Evolutionary conservation across 2,113 vertebrate genomes (phyloP).

Genomic region (Alosa alosa): DNA sequence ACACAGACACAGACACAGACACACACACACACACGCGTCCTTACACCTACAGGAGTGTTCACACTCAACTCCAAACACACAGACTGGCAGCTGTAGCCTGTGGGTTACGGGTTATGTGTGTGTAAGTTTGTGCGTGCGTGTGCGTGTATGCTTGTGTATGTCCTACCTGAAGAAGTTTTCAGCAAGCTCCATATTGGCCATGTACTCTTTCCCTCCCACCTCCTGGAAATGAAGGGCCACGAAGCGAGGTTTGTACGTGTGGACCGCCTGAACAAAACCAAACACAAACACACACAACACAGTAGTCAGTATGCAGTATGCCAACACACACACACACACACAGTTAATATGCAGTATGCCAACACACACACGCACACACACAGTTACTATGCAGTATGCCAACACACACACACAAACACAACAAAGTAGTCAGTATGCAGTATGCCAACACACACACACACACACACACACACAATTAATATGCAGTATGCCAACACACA

Average conservation of each 20-base stretch:
- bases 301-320: not conserved
- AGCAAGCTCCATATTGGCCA: slow-evolving; percentile 68
- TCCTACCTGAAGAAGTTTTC: not conserved
- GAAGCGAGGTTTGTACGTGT: slow-evolving; percentile 67
- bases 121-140: not conserved
- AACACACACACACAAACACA: not conserved
- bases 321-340: not conserved
- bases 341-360: not conserved
- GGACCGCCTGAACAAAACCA: slow-evolving; percentile 65
- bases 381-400: not conserved
- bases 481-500: too few relatives aligned
- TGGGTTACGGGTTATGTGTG: not conserved
- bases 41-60: not conserved
- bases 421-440: too few relatives aligned
- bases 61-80: too few relatives aligned
- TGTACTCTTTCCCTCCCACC: slow-evolving; percentile 79
- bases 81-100: too few relatives aligned
- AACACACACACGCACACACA: too few relatives aligned
- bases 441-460: not conserved
- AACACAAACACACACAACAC: not conserved
- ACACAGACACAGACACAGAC: too few relatives aligned
- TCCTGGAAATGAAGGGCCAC: slow-evolving; percentile 79
- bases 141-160: not conserved
- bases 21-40: not conserved
- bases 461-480: not conserved